Conservation (phyloP, 2,888 invertebrate genomes). For the Trichogramma dendrolimi region DNA sequence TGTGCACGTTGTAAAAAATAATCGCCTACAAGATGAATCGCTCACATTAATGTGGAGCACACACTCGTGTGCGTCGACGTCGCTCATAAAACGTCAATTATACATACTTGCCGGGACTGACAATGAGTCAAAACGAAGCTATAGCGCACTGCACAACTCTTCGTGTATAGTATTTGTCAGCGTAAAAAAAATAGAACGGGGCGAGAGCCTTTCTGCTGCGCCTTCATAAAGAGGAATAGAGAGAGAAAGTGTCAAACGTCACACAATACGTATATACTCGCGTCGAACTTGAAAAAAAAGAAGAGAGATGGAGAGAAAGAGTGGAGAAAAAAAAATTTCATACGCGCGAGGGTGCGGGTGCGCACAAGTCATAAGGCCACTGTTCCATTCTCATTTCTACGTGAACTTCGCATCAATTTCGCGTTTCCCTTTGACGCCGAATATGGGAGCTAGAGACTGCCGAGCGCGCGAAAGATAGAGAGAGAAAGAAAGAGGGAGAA, state of each 20-base stretch:
- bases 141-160: not conserved
- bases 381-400: not conserved
- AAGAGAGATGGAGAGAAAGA: not conserved
- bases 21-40: too few species aligned
- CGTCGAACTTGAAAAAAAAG: constrained; percentile 4
- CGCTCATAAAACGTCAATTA: constrained; percentile 23
- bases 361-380: too few species aligned
- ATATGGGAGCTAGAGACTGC: too few species aligned
- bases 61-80: not conserved
- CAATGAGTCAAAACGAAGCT: constrained; percentile 9
- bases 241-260: too few species aligned
- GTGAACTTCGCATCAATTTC: not conserved
- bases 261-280: not conserved
- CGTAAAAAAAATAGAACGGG: constrained; percentile 1
- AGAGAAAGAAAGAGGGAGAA: not conserved
- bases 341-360: too few species aligned
- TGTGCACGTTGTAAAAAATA: too few species aligned
- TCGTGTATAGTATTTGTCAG: not conserved
- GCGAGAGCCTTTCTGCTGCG: not conserved
- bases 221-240: too few species aligned
- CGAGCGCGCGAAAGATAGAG: not conserved
- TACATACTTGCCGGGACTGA: constrained; percentile 13
- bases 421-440: not conserved
- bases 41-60: too few species aligned
- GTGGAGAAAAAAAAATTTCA: not conserved